These are phyloP conservation scores for Cartodere bifasciata DNA, from an alignment of 2,888 invertebrate genomes.

Conservation along the genomic window DNA sequence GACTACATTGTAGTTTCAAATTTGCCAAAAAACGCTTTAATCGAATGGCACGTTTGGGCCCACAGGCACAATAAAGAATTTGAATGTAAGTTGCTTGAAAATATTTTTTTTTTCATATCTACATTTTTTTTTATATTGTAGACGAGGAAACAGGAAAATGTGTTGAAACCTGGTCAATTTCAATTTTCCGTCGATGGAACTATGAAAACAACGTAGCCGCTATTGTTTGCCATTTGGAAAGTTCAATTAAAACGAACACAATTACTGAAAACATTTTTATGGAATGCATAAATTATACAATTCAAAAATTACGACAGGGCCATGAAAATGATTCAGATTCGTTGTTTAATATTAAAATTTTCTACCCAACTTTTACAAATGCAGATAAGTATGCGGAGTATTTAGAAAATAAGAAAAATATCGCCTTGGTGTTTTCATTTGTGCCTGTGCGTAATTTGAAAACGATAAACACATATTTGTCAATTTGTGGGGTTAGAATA, in stretches of 20 bases:
- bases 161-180: slow-evolving; percentile 68
- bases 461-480: slow-evolving; percentile 70
- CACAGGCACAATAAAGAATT: slow-evolving; percentile 78
- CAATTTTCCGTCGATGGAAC: slow-evolving; percentile 76
- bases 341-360: slow-evolving; percentile 63
- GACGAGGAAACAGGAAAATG: slow-evolving; percentile 87
- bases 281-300: slow-evolving; percentile 42
- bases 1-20: slow-evolving; percentile 75
- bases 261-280: slow-evolving; percentile 32
- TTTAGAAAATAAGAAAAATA: slow-evolving; percentile 39
- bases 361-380: slow-evolving; percentile 55
- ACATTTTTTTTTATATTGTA: slow-evolving; percentile 31
- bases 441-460: slow-evolving; percentile 71
- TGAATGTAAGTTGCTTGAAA: slow-evolving; percentile 52
- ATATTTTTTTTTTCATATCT: no score
- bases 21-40: slow-evolving; percentile 65
- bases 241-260: slow-evolving; percentile 34
- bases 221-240: slow-evolving; percentile 66
- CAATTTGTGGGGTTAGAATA: slow-evolving; percentile 69
- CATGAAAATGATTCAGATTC: slow-evolving; percentile 39
- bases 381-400: slow-evolving; percentile 33
- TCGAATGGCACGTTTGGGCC: slow-evolving; percentile 93
- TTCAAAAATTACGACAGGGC: slow-evolving; percentile 40
- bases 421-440: slow-evolving; percentile 54
- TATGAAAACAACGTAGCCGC: slow-evolving; percentile 80